These are phyloP conservation scores for Teleopsis dalmanni DNA, from an alignment of 1,140 invertebrate genomes.

Conservation along the genomic window DNA sequence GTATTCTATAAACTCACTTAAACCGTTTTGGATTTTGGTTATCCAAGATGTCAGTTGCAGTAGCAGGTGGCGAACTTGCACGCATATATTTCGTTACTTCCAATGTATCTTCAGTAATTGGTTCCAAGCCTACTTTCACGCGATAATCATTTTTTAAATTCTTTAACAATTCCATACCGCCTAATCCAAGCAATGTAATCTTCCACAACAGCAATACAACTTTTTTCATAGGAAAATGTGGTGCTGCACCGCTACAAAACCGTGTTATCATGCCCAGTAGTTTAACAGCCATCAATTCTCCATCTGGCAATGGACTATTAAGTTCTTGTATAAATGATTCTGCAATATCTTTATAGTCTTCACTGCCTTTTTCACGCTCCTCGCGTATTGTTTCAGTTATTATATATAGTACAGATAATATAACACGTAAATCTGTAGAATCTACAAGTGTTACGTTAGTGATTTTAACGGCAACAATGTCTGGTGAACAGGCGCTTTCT, in stretches of 20 bases:
- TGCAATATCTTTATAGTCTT: constrained; percentile 63
- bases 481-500: constrained; percentile 65
- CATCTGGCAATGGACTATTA: constrained; percentile 64
- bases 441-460: constrained; percentile 79
- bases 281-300: constrained; percentile 81
- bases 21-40: constrained; percentile 72
- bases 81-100: constrained; percentile 89
- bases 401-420: constrained; percentile 88
- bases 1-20: constrained; percentile 21
- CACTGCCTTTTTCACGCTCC: constrained; percentile 53
- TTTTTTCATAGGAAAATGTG: constrained; percentile 98
- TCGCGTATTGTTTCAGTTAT: constrained; percentile 85
- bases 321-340: constrained; percentile 75
- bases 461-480: constrained; percentile 75
- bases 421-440: constrained; percentile 83
- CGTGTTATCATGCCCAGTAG: constrained; percentile 88
- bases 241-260: constrained; percentile 88
- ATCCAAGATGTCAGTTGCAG: constrained; percentile 85
- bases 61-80: constrained; percentile 89
- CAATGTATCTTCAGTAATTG: constrained; percentile 83
- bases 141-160: constrained; percentile 69
- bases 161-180: constrained; percentile 76
- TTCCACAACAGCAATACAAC: constrained; percentile 95
- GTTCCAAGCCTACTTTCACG: constrained; percentile 61
- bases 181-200: constrained; percentile 79